Conservation (phyloP, 2,113 vertebrate species). For the Macquaria ambigua region DNA sequence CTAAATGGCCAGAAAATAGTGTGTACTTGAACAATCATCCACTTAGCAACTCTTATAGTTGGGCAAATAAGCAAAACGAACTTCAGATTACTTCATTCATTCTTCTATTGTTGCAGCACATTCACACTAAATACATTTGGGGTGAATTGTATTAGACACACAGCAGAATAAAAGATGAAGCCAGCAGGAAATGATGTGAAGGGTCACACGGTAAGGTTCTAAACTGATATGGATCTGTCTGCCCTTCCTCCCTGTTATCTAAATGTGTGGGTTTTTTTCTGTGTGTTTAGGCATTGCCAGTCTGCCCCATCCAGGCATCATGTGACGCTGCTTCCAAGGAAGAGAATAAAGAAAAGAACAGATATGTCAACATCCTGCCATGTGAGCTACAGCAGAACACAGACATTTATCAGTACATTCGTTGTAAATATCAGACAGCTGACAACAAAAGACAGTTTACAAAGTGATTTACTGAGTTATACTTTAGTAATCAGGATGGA, state of each 20-base stretch:
- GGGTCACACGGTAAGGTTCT: not conserved
- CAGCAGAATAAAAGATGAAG: not conserved
- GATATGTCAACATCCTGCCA: constrained; percentile 98
- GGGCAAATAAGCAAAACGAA: no score
- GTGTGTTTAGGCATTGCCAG: constrained; percentile 91
- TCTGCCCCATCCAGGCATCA: constrained; percentile 96
- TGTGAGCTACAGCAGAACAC: constrained; percentile 84
- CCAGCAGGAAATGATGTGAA: not conserved
- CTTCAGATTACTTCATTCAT: no score
- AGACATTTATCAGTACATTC: not conserved
- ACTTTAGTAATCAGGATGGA: not conserved
- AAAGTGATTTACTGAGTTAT: not conserved
- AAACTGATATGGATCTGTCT: not conserved
- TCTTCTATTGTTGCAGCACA: no score
- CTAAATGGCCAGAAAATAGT: no score
- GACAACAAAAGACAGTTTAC: not conserved
- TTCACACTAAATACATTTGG: not conserved
- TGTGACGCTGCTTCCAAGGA: constrained; percentile 98
- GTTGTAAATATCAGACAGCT: not conserved
- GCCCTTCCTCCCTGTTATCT: not conserved
- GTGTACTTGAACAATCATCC: no score
- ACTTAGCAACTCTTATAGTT: no score
- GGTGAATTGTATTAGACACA: not conserved
- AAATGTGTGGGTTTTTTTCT: not conserved
- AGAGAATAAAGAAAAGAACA: constrained; percentile 99